A percentile compares a stretch with the other conserved stretches of the same genome.
These are phyloP conservation scores for Hipposideros armiger DNA, from an alignment of 2,113 vertebrate species.

Conservation along the genomic window DNA sequence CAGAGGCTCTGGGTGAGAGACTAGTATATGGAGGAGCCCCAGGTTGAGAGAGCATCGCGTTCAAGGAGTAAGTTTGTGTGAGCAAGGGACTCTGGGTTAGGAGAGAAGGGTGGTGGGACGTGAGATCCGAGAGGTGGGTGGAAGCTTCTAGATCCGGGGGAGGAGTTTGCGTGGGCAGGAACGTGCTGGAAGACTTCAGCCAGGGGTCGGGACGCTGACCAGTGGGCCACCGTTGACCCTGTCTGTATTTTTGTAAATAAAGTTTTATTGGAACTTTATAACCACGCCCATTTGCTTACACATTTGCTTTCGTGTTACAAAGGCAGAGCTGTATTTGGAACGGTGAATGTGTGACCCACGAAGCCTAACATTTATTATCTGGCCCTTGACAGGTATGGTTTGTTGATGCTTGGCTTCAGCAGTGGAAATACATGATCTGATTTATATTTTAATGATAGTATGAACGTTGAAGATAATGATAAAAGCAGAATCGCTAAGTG, in stretches of 20 bases:
- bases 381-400: background rate
- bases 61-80: background rate
- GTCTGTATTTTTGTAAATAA: background rate
- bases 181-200: background rate
- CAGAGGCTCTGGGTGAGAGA: too few species aligned
- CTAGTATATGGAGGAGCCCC: background rate
- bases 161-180: background rate
- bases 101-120: background rate
- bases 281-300: background rate
- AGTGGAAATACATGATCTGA: background rate
- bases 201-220: background rate
- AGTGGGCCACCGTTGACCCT: background rate
- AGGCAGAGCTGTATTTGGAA: background rate
- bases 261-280: slow-evolving; percentile 36
- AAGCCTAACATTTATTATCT: background rate
- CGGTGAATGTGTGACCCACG: accelerated
- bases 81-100: background rate
- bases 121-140: background rate
- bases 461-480: background rate
- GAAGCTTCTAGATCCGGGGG: background rate
- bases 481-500: background rate
- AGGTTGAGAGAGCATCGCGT: background rate
- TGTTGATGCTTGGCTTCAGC: background rate
- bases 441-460: background rate
- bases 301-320: background rate